Evolutionary conservation across 2,797 vertebrate genomes (phyloP).

Genomic region (Enteromius viviparus): DNA sequence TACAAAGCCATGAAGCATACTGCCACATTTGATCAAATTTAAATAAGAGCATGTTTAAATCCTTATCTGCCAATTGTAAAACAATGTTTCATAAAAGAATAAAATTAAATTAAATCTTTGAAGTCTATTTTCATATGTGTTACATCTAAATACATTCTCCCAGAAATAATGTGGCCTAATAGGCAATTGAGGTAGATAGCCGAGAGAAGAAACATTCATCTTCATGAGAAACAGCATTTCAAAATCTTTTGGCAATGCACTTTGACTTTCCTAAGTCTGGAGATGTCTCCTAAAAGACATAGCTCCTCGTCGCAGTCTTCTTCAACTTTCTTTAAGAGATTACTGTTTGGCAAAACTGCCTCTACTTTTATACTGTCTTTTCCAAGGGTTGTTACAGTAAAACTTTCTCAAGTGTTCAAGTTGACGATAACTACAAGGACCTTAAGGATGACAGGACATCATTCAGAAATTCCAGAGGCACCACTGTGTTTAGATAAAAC

Average conservation of each 20-base stretch:
- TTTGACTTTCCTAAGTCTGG: conserved; percentile 46
- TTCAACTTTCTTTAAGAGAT: conserved; percentile 23
- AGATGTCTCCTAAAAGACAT: conserved; percentile 50
- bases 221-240: conserved; percentile 42
- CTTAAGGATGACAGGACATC: not conserved
- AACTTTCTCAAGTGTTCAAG: conserved; percentile 35
- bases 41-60: not conserved
- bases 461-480: conserved; percentile 7
- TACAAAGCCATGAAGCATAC: not conserved
- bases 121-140: not conserved
- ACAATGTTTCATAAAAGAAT: not conserved
- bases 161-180: conserved; percentile 35
- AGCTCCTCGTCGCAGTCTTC: conserved; percentile 11
- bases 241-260: conserved; percentile 51
- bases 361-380: conserved; percentile 44
- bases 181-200: conserved; percentile 40
- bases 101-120: not conserved
- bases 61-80: not conserved
- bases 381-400: conserved; percentile 40
- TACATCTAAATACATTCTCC: not conserved
- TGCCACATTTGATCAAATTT: not conserved
- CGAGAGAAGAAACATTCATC: conserved; percentile 44
- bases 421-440: conserved; percentile 17
- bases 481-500: not conserved
- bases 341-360: conserved; percentile 26